Evolutionary conservation across 2,113 vertebrate genomes (phyloP).

Genomic region (Dryoscopus gambensis): DNA sequence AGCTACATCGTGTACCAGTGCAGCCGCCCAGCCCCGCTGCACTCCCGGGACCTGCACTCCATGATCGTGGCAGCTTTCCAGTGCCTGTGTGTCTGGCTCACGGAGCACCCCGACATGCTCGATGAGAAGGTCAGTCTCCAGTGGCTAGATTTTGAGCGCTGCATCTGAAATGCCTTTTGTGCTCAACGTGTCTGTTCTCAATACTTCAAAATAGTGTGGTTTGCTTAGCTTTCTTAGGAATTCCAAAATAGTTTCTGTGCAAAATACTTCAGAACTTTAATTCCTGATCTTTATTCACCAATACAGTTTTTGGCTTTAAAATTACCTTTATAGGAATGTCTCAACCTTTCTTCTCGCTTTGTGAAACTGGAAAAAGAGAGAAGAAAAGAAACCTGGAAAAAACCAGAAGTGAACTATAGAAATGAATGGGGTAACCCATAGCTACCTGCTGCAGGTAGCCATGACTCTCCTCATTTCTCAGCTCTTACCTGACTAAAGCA

Average conservation of each 20-base stretch:
- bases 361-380: background rate
- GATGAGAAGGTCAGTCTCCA: constrained; percentile 83
- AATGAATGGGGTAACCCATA: background rate
- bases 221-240: background rate
- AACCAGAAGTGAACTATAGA: background rate
- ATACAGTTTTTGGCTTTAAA: background rate
- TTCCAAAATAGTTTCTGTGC: background rate
- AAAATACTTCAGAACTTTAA: background rate
- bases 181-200: background rate
- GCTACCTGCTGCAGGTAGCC: background rate
- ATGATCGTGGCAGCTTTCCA: constrained; percentile 98
- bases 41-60: constrained; percentile 93
- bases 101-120: constrained; percentile 91
- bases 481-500: background rate
- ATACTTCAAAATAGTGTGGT: background rate
- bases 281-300: background rate
- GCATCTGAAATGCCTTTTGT: background rate
- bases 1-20: constrained; percentile 93
- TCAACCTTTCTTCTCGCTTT: background rate
- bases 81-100: constrained; percentile 95
- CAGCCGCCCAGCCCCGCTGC: constrained; percentile 90
- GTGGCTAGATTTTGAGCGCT: accelerated
- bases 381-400: background rate
- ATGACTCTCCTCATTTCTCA: background rate
- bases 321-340: background rate